Conservation (phyloP, 2,113 vertebrate genomes). For the Psilopsiagon aymara region DNA sequence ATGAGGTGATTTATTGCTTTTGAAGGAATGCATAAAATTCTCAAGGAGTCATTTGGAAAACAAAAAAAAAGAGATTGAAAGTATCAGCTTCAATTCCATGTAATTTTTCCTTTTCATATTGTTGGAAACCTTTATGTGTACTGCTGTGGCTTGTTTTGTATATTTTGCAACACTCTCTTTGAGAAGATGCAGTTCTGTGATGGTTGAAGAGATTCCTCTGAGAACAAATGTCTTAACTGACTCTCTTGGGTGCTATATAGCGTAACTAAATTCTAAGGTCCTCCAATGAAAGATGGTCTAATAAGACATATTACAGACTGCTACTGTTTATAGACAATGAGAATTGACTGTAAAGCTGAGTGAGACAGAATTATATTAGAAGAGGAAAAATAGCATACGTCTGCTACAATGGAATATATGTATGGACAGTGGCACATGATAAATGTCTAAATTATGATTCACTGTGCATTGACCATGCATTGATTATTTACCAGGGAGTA, state of each 20-base stretch:
- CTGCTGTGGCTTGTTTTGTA: neutral
- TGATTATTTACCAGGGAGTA: neutral
- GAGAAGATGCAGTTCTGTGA: neutral
- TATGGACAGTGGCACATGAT: neutral
- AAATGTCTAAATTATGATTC: neutral
- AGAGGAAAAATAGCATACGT: neutral
- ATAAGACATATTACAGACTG: neutral
- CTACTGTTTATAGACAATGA: neutral
- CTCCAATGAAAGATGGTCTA: neutral
- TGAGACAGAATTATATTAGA: neutral
- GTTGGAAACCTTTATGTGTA: neutral
- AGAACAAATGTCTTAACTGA: neutral
- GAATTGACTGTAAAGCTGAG: neutral
- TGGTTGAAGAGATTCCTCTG: neutral
- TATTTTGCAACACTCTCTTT: neutral
- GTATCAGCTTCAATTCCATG: neutral
- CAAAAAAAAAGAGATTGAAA: neutral
- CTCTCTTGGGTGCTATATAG: neutral
- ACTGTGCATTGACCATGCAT: neutral
- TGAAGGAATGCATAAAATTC: neutral
- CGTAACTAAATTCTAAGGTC: neutral
- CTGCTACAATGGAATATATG: neutral
- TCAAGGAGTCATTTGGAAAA: neutral
- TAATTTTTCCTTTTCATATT: neutral
- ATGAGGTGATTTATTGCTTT: neutral